Conservation (phyloP, 2,113 vertebrate species). For the Python bivittatus region DNA sequence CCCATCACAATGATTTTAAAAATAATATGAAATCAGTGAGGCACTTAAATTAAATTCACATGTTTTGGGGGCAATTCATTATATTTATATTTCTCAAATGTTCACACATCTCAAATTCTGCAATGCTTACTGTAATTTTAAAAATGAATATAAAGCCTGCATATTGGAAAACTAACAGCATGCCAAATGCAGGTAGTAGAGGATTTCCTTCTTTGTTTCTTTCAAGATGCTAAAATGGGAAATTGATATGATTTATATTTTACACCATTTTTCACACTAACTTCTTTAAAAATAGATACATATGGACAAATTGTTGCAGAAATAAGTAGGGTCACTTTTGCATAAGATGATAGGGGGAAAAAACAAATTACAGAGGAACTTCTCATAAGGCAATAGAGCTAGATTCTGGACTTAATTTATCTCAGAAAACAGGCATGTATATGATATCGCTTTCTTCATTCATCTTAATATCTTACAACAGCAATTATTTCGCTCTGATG, state of each 20-base stretch:
- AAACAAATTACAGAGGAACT: background rate
- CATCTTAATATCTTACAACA: background rate
- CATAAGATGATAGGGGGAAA: background rate
- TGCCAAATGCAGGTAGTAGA: background rate
- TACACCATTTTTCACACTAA: background rate
- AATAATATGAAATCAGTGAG: background rate
- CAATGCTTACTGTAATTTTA: background rate
- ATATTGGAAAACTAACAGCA: background rate
- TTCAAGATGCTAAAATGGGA: background rate
- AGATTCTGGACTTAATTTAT: background rate
- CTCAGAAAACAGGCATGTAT: background rate
- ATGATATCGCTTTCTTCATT: background rate
- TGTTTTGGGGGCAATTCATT: background rate
- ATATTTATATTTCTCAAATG: background rate
- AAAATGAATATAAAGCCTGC: background rate
- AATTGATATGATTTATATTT: background rate
- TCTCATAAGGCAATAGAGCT: background rate
- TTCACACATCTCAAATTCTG: background rate
- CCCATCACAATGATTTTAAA: background rate
- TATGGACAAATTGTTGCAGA: background rate
- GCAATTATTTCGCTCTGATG: background rate
- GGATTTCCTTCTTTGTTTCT: background rate
- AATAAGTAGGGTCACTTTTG: background rate
- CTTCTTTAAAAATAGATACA: background rate
- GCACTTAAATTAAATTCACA: background rate